Conservation (phyloP, 2,888 invertebrate genomes). For the Tortricodes alternella region DNA sequence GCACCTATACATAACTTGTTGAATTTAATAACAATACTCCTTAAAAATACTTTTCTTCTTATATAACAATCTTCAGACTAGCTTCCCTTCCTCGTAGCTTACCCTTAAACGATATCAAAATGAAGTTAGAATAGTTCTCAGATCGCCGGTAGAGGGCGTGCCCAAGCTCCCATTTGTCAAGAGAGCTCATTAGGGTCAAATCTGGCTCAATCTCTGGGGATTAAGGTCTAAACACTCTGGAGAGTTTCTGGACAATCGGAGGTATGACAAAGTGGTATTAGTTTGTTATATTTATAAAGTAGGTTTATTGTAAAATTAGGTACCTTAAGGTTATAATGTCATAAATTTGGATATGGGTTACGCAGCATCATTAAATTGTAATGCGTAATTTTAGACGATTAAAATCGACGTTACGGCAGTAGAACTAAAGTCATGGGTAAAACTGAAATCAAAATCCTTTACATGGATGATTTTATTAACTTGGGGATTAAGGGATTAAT, state of each 20-base stretch:
- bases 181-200: slow-evolving; percentile 72
- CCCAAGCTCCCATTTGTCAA: slow-evolving; percentile 69
- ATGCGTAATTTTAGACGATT: too few species aligned
- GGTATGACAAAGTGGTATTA: slow-evolving; percentile 15
- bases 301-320: too few species aligned
- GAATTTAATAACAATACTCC: too few species aligned
- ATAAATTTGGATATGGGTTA: too few species aligned
- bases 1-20: too few species aligned
- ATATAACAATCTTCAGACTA: background rate
- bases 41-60: background rate
- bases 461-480: too few species aligned
- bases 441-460: too few species aligned
- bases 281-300: slow-evolving; percentile 8
- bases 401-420: too few species aligned
- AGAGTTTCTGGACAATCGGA: slow-evolving; percentile 32
- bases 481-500: too few species aligned
- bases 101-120: slow-evolving; percentile 46
- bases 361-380: too few species aligned
- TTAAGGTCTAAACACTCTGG: slow-evolving; percentile 61
- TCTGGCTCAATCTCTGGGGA: slow-evolving; percentile 69
- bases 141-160: slow-evolving; percentile 75
- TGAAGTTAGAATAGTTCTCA: slow-evolving; percentile 63
- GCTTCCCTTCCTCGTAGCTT: background rate
- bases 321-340: too few species aligned
- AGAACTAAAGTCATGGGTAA: too few species aligned